phyloP scores from a whole-genome alignment of 2,888 invertebrate species.

The Arctia plantaginis region DNA sequence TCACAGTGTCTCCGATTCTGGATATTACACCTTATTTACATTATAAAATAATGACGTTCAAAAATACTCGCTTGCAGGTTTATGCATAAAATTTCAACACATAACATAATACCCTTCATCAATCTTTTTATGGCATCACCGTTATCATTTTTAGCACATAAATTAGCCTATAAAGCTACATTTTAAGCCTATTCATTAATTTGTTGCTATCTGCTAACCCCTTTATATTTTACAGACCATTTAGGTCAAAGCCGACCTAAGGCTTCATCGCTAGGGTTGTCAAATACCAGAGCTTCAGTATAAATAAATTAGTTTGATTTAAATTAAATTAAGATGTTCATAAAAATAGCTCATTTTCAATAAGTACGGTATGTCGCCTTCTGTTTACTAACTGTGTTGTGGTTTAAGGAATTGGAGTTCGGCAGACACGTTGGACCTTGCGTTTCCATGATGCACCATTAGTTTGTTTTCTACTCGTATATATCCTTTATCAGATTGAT shows the following conservation, averaged over 20 bases:
- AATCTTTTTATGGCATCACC: not conserved
- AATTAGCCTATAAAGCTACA: slow-evolving; percentile 20
- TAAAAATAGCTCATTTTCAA: not conserved
- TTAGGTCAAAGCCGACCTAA: slow-evolving; percentile 33
- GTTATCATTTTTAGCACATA: slow-evolving; percentile 11
- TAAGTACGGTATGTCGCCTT: not conserved
- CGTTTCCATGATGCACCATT: not conserved
- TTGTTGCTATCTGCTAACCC: slow-evolving; percentile 24
- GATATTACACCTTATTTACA: not conserved
- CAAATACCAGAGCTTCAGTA: slow-evolving; percentile 4
- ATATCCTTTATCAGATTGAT: not conserved
- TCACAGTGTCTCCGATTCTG: not conserved
- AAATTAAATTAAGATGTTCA: not conserved
- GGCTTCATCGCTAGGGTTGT: slow-evolving; percentile 35
- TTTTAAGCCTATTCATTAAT: slow-evolving; percentile 39
- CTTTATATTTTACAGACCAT: slow-evolving; percentile 37
- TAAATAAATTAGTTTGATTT: not conserved
- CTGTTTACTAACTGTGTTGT: not conserved
- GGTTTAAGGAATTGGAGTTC: too few species aligned
- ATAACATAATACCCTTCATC: not conserved
- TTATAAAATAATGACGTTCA: not conserved
- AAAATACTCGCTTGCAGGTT: too few species aligned
- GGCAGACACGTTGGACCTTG: not conserved
- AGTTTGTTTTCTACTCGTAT: not conserved
- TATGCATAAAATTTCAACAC: not conserved